Evolutionary conservation across 1,140 invertebrate species (phyloP), one percentile per base, ranked within the genome.

Genomic region (Lasioglossum albipes): DNA sequence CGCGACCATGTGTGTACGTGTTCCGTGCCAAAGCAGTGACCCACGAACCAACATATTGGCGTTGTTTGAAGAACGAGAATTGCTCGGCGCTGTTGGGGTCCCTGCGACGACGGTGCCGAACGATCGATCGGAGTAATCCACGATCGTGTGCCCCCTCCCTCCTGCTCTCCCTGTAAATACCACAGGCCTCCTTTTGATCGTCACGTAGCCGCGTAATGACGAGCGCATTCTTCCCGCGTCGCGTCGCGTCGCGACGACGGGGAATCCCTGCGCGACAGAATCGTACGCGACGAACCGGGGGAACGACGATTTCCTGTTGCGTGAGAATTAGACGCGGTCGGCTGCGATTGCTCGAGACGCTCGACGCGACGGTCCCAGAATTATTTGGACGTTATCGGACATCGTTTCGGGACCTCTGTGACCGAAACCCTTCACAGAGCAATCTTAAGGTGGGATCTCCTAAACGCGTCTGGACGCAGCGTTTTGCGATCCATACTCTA

Each of bases 61-160:
- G 85, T 90, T 91, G 90, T 91, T 91, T 91, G 90, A 90, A 88
- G 89, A 89, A 90, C 83, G 84, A 85, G 84, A 90, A 91, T 91
- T 87, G 84, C 85, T 82, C 73, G 79, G 57, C 73, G 84, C 83
- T 78, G 71, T 85, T 81, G 81, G 87, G 85, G 85, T 87, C 74
- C 82, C 78, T 69, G 85, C 75, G 86, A 82, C 49, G 59, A 59
- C 54, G 75, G 41, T 67, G 57, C 4, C 57, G 57, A 76, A 49
- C 70, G 87, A 88, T 88, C 87, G 81, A 85, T 84, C 79, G 59
- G 42, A 57, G n/a, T 70, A 69, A 36, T 36, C 71, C 84, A 68
- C 70, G 71, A 79, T 84, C 79, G 78, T 84, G 75, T 36, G 36
- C 36, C 36, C 36, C 36, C 36, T 5, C 36, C 36, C 36, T 36